Evolutionary conservation across 2,797 vertebrate species (phyloP).

Genomic region (Acipenser oxyrinchus): DNA sequence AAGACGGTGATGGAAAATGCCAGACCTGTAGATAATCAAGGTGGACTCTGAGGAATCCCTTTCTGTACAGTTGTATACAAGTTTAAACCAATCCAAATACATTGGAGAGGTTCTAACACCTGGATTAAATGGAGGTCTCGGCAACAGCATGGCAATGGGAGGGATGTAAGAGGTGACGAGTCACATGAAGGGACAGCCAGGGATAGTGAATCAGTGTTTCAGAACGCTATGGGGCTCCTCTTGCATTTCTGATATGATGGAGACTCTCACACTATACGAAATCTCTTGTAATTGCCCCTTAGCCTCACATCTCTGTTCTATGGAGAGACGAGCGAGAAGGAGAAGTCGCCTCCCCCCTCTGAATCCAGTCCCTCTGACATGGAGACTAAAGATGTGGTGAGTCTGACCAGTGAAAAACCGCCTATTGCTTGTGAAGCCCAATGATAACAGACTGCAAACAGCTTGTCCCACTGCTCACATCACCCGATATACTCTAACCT

Average conservation of each 20-base stretch:
- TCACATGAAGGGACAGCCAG: conserved; percentile 8
- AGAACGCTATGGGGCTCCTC: conserved; percentile 15
- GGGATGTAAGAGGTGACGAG: background rate
- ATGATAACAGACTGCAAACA: conserved; percentile 34
- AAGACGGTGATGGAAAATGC: no score
- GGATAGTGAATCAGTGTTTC: conserved; percentile 1
- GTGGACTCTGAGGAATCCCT: no score
- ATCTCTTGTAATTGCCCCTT: conserved; percentile 9
- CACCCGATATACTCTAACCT: background rate
- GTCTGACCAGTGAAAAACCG: conserved; percentile 13
- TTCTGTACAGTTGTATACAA: no score
- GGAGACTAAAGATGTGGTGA: conserved; percentile 80
- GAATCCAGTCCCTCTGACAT: conserved; percentile 80
- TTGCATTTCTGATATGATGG: background rate
- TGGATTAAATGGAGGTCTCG: background rate
- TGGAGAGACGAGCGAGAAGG: conserved; percentile 89
- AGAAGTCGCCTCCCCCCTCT: conserved; percentile 79
- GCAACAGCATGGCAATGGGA: background rate
- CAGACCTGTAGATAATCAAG: no score
- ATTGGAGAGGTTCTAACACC: background rate
- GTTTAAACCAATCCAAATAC: no score
- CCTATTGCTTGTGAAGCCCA: conserved; percentile 11
- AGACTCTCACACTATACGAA: background rate
- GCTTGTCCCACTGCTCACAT: conserved; percentile 37
- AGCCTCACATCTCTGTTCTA: conserved; percentile 92